Percentiles rank a stretch among this genome's conserved stretches.
Conservation (phyloP, 2,888 invertebrate genomes). For the Pristionchus arcanus region DNA sequence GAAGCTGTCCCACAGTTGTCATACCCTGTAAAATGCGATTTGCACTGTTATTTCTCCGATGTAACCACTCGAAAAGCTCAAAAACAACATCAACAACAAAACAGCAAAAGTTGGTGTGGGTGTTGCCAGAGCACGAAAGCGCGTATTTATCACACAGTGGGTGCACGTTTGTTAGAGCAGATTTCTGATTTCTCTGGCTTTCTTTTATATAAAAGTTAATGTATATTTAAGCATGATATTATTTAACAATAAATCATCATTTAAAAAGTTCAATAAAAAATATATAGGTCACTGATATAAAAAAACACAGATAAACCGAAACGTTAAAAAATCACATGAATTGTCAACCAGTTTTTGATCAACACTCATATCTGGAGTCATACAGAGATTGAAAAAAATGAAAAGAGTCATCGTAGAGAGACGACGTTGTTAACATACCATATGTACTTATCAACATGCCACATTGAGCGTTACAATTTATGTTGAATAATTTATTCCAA, state of each 20-base stretch:
- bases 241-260: no score
- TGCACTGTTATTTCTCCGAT: not conserved
- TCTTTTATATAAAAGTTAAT: not conserved
- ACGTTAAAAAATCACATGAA: no score
- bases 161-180: not conserved
- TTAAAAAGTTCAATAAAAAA: no score
- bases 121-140: not conserved
- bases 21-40: not conserved
- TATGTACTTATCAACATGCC: not conserved
- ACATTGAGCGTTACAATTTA: no score
- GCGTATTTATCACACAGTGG: not conserved
- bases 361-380: no score
- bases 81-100: not conserved
- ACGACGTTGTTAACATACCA: not conserved
- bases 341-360: no score
- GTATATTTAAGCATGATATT: no score
- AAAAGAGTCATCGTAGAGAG: no score
- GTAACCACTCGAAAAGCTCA: not conserved
- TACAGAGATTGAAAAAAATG: no score
- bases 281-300: no score
- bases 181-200: not conserved
- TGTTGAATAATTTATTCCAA: not conserved
- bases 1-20: constrained; percentile 27
- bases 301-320: no score
- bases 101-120: not conserved